Base-by-base conservation (phyloP, 2,113 vertebrate genomes). In the Petrocephalus microphthalmus region DNA sequence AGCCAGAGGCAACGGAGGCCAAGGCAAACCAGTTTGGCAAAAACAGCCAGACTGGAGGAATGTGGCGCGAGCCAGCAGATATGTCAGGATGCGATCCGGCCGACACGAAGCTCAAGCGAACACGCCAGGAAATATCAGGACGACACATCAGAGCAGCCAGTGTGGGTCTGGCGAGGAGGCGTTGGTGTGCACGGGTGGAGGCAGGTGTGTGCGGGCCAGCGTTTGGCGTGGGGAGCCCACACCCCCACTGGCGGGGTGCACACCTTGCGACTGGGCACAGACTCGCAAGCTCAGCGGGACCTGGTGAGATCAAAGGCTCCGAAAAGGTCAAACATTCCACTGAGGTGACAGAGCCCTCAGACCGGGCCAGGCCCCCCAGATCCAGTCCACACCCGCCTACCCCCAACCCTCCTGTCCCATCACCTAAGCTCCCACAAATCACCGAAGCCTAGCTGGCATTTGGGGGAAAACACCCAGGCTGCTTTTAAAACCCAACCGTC, bases 291-390 rank as follows among this genome's bases (percentile, higher is more conserved):
- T 92, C 95, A 94, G 94, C 94, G 84, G 94, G 94, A 92, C 93
- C 92, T 93, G 94, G 93, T 95, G 94, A 95, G 95, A 96, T 96
- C 95, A 96, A 96, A 96, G 95, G 93, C 90, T 93, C 89, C 89
- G 90, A 93, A 96, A 95, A 96, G 95, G 95, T 95, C 95, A 95
- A 94, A 94, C 94, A 95, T 95, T 96, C 94, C 94, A 94, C 93
- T 93, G 91, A 93, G 95, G 95, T 92, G 93, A 91, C 92, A 93
- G 91, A 92, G 93, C 93, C 95, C 94, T 94, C 94, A 93, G 93
- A 92, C 91, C 93, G 90, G 91, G 89, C 88, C 90, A 54, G 86
- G 78, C 93, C 92, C 91, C 56, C 60, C 89, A 87, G 89, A 84
- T 37, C 25, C 88, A 88, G 88, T 87, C 90, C 47, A 88, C 88